Evolutionary conservation across 2,888 invertebrate genomes (phyloP), one percentile per base, ranked within the genome.

Genomic region (Lucinisca nassula): DNA sequence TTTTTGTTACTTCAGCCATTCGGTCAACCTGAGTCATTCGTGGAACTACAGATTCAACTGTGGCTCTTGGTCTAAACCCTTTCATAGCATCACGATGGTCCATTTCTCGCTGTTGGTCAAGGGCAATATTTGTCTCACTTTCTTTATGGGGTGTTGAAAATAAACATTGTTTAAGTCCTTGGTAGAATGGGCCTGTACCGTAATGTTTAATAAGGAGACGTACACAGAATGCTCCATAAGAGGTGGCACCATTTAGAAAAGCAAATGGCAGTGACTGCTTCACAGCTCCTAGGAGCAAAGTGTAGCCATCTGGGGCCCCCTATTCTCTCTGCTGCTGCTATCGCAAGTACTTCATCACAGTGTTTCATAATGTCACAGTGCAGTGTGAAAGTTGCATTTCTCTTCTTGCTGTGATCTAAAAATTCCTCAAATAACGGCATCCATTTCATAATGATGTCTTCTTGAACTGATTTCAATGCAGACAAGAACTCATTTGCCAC

Each of bases 211-310:
- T 17, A 4, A 55, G n/a, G n/a, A 55, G 55, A 14, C n/a, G 10
- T n/a, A 82, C 74, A 70, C 79, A 76, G 51, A 79, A 87, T 6
- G 90, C 24, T 4, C 84, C 85, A 86, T 90, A 88, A 17, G 86
- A 80, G 21, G 82, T 61, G 27, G 90, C 88, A 2, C 84, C 83
- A 74, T 90, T 88, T 0, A 90, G 51, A 78, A 90, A 89, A 8
- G 87, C 38, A 87, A 89, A 87, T 27, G 84, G 82, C 27, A 89
- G 73, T 17, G 84, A 87, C 14, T 51, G 61, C 61, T 89, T 89
- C 3, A 89, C 84, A 30, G 35, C 85, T 37, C 17, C 82, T 40
- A 73, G 55, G 10, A 72, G 76, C 76, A 40, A 79, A 78, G 14
- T 32, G 6, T 74, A 38, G 4, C 51, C 87, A 79, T 58, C 89